These are phyloP conservation scores for Orthonyx spaldingii DNA, from an alignment of 2,113 vertebrate species.

Conservation along the genomic window DNA sequence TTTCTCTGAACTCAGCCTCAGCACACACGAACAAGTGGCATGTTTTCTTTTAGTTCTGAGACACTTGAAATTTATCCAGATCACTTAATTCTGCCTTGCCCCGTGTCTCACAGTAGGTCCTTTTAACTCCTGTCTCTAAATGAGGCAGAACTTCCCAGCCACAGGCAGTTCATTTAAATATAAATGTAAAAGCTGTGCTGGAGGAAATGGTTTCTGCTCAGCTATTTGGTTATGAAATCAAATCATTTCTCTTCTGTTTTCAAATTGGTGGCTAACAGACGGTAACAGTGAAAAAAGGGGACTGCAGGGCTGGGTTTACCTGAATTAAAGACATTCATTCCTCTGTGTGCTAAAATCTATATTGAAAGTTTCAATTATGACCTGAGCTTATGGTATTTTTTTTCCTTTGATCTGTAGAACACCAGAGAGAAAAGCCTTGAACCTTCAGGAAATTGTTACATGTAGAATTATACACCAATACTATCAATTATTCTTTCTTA, in stretches of 20 bases:
- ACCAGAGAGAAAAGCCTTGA: conserved; percentile 27
- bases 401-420: background rate
- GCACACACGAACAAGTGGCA: background rate
- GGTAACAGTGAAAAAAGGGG: background rate
- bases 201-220: conserved; percentile 46
- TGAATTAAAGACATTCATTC: conserved; percentile 35
- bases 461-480: background rate
- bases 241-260: conserved; percentile 27
- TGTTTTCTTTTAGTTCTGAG: background rate
- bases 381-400: background rate
- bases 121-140: conserved; percentile 43
- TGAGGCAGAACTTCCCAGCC: conserved; percentile 48
- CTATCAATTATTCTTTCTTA: conserved; percentile 28
- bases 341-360: background rate
- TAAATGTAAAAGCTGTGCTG: conserved; percentile 33
- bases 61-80: background rate
- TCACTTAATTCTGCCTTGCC: conserved; percentile 16
- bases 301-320: background rate
- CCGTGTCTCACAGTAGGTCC: background rate
- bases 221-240: conserved; percentile 56
- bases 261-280: conserved; percentile 8
- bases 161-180: conserved; percentile 56
- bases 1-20: background rate
- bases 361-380: conserved; percentile 49
- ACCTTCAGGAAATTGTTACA: conserved; percentile 30